These are phyloP conservation scores for Spondyliosoma cantharus DNA, from an alignment of 2,797 vertebrate species.

Conservation along the genomic window DNA sequence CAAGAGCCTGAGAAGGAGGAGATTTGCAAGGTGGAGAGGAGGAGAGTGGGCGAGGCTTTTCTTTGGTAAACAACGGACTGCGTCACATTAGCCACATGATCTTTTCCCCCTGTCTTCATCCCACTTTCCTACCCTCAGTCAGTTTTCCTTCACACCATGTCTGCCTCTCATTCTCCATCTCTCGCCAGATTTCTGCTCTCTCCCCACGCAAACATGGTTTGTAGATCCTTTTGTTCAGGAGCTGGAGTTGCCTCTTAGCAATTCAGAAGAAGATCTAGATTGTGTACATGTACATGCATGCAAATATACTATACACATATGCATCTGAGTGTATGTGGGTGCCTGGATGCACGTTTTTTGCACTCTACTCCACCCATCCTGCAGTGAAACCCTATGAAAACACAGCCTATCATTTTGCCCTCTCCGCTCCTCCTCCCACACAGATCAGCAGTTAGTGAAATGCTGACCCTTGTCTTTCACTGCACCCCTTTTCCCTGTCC, in stretches of 20 bases:
- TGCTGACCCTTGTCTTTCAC: conserved; percentile 83
- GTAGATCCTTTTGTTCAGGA: conserved; percentile 60
- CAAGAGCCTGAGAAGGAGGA: conserved; percentile 48
- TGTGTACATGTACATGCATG: not conserved
- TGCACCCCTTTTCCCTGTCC: conserved; percentile 75
- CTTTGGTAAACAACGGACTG: conserved; percentile 74
- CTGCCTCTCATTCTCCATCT: conserved; percentile 24
- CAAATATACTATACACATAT: not conserved
- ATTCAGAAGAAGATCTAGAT: conserved; percentile 24
- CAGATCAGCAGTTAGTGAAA: conserved; percentile 81
- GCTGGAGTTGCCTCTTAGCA: conserved; percentile 45
- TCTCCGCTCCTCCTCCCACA: conserved; percentile 58
- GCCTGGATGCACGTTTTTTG: conserved; percentile 29
- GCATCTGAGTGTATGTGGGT: conserved; percentile 17
- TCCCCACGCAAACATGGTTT: conserved; percentile 52
- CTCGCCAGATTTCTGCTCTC: conserved; percentile 44
- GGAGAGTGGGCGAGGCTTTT: conserved; percentile 65
- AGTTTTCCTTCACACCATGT: conserved; percentile 25
- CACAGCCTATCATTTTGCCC: conserved; percentile 70
- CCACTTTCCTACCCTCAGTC: conserved; percentile 23
- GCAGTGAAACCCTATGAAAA: conserved; percentile 76
- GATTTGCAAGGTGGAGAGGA: conserved; percentile 52
- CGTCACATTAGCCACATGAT: conserved; percentile 62
- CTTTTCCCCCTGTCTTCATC: conserved; percentile 36
- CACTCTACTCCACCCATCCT: conserved; percentile 68